phyloP scores from a whole-genome alignment of 2,888 invertebrate species.

The Anthrax anthrax region DNA sequence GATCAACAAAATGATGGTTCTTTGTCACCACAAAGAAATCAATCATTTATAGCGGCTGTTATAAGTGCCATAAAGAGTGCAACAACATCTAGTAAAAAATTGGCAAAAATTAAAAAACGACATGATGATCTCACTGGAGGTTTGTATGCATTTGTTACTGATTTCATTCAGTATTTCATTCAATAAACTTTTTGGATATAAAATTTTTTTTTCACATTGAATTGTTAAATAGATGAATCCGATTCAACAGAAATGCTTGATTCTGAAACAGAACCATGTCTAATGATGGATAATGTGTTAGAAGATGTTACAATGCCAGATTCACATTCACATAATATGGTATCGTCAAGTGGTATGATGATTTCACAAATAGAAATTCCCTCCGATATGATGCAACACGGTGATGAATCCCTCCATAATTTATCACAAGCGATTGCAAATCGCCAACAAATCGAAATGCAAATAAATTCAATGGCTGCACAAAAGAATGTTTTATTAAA shows the following conservation, averaged over 20 bases:
- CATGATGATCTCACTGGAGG: constrained; percentile 23
- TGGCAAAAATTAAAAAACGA: constrained; percentile 6
- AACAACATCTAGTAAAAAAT: constrained; percentile 27
- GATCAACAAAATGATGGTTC: constrained; percentile 27
- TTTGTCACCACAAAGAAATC: constrained; percentile 46
- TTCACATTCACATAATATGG: constrained; percentile 51
- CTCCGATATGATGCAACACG: constrained; percentile 25
- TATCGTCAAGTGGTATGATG: constrained; percentile 43
- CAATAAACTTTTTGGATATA: too few species aligned
- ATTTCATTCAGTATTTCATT: too few species aligned
- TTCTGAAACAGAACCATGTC: constrained; percentile 68
- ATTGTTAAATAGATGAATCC: constrained; percentile 40
- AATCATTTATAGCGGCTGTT: constrained; percentile 56
- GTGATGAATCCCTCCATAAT: constrained; percentile 59
- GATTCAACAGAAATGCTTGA: constrained; percentile 67
- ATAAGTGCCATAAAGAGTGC: constrained; percentile 53
- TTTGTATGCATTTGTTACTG: constrained; percentile 25
- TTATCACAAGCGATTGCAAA: constrained; percentile 62
- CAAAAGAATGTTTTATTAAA: constrained; percentile 35
- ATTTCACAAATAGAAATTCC: constrained; percentile 37
- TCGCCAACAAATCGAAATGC: constrained; percentile 51
- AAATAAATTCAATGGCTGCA: constrained; percentile 25
- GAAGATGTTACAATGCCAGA: constrained; percentile 51
- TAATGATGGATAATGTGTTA: constrained; percentile 64
- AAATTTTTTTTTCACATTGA: neutral